Base-by-base conservation (phyloP, 2,888 invertebrate species). In the Deilephila elpenor region DNA sequence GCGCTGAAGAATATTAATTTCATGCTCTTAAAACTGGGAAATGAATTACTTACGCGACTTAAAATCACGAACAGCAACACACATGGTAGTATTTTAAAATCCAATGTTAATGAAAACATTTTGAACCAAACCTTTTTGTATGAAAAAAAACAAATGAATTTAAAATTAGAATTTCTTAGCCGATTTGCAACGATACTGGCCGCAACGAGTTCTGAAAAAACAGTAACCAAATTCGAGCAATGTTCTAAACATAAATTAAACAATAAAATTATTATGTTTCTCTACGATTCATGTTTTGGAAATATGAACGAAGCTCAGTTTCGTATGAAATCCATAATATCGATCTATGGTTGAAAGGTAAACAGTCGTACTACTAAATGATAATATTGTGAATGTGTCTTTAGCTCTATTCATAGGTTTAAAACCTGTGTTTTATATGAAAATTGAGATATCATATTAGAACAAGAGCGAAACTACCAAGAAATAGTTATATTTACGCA, bases 211-310 rank as follows among this genome's bases (percentile, higher is more conserved):
- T 67, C 17, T 44, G 51, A 17, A 64, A 20, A n/a, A 20, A n/a
- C 14, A 25, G 29, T 67, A 51, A 20, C 6, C 25, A 14, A 64
- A 51, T 67, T 14, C 25, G 14, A 51, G 14, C 14, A 51, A 67
- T 67, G 6, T 56, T 17, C 56, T n/a, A 25, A 25, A 25, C 25
- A 6, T 44, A 44, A 14, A 51, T 17, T 25, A 25, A 17, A 25
- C 5, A 29, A 51, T 51, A 20, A 34, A 20, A 25, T 20, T 44
- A 20, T 19, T 20, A 11, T 8, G 20, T 8, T 20, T 11, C 34
- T 37, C 64, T 44, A 51, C 67, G 67, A 51, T 51, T 6, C 25
- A 17, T 67, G 67, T 67, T 67, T 67, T 51, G 51, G 64, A 51
- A 67, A 67, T 67, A 62, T 17, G 60, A 17, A 29, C n/a, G 59